phyloP scores from a whole-genome alignment of 2,888 invertebrate species.

The Odontothrips loti region DNA sequence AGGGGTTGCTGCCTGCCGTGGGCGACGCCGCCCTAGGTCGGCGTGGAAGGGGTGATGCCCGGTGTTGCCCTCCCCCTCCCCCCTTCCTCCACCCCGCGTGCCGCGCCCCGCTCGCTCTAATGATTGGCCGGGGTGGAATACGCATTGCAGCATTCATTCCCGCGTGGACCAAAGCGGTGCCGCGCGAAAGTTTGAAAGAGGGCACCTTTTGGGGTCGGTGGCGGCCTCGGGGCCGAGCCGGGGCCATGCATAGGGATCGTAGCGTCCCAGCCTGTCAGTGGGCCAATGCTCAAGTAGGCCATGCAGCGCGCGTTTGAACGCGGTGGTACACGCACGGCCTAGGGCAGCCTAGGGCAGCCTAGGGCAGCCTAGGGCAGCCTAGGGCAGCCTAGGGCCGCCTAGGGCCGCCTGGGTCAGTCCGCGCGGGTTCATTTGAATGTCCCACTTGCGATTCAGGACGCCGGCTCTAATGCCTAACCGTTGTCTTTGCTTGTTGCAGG shows the following conservation, averaged over 20 bases:
- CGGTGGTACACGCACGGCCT: no score
- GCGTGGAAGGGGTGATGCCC: no score
- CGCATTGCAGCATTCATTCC: not conserved
- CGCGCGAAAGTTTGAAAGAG: not conserved
- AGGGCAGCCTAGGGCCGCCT: no score
- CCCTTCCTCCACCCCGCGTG: not conserved
- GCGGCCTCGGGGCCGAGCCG: not conserved
- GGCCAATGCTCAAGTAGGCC: no score
- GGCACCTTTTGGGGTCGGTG: not conserved
- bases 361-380: no score
- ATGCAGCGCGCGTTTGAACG: no score
- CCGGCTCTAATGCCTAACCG: not conserved
- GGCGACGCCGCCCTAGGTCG: no score
- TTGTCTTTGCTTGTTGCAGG: not conserved
- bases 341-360: no score
- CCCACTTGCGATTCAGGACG: not conserved
- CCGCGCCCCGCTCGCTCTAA: not conserved
- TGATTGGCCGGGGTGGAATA: not conserved
- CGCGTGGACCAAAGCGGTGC: not conserved
- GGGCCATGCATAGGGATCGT: not conserved
- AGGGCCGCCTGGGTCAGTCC: no score
- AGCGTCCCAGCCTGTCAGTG: not conserved
- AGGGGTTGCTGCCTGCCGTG: not conserved
- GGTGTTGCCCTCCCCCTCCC: not conserved
- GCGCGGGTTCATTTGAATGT: not conserved